phyloP scores from a whole-genome alignment of 2,888 invertebrate species.

The Plemyria rubiginata region DNA sequence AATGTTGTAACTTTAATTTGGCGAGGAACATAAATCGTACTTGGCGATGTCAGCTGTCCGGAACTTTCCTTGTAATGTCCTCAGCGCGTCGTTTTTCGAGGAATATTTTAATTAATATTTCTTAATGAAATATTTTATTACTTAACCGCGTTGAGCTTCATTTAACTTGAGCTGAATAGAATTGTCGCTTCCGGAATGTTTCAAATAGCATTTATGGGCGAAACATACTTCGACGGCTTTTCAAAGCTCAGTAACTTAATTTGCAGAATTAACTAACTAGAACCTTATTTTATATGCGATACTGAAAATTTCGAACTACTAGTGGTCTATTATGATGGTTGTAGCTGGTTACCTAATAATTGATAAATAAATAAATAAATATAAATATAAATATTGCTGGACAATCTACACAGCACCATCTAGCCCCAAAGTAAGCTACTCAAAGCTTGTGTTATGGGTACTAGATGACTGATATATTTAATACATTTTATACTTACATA shows the following conservation, averaged over 20 bases:
- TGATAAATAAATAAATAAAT: too few species aligned
- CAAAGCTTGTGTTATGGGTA: too few species aligned
- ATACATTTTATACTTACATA: too few species aligned
- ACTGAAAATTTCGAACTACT: too few species aligned
- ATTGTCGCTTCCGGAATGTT: constrained; percentile 12
- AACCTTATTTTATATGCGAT: too few species aligned
- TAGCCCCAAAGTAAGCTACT: too few species aligned
- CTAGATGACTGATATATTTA: too few species aligned
- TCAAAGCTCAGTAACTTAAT: not conserved
- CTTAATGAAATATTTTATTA: constrained; percentile 60
- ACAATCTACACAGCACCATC: too few species aligned
- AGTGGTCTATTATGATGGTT: too few species aligned
- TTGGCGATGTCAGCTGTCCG: constrained; percentile 82
- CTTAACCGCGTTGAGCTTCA: constrained; percentile 26
- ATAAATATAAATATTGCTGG: too few species aligned
- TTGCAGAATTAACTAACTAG: too few species aligned
- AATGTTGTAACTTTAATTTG: constrained; percentile 79
- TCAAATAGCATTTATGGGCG: not conserved
- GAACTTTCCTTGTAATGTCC: constrained; percentile 82
- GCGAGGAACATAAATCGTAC: constrained; percentile 78
- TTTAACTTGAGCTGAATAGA: constrained; percentile 8
- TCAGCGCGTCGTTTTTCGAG: constrained; percentile 74
- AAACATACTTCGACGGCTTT: not conserved
- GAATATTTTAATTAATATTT: constrained; percentile 82
- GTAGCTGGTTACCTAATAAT: too few species aligned